Evolutionary conservation across 2,888 invertebrate genomes (phyloP).

Genomic region (Endotricha flammealis): DNA sequence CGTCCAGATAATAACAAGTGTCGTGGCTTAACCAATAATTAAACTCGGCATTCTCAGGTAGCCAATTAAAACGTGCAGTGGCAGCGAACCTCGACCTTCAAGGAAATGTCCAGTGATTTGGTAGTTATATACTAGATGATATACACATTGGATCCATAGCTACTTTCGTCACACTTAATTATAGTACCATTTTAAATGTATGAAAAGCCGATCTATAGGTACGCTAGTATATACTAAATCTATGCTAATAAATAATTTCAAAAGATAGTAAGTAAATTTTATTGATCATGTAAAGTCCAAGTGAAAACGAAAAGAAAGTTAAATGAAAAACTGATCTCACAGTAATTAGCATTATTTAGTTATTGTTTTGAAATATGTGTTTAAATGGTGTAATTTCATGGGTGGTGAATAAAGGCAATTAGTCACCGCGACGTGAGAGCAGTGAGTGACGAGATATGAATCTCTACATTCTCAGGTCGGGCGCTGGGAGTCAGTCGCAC

Average conservation of each 20-base stretch:
- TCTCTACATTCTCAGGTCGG: conserved; percentile 30
- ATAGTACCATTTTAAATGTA: no score
- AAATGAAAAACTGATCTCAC: conserved; percentile 13
- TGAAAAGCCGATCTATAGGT: no score
- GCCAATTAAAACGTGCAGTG: conserved; percentile 54
- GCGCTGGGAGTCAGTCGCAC: conserved; percentile 33
- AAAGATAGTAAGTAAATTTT: no score
- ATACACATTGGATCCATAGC: conserved; percentile 29
- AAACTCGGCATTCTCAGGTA: conserved; percentile 47
- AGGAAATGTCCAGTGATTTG: conserved; percentile 25
- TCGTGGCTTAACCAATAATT: conserved; percentile 42
- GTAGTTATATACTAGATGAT: conserved; percentile 28
- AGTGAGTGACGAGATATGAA: conserved; percentile 42
- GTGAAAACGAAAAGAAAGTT: conserved; percentile 9
- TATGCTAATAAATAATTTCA: conserved; percentile 5
- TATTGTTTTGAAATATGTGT: conserved; percentile 53
- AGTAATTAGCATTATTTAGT: conserved; percentile 32
- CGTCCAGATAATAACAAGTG: conserved; percentile 55
- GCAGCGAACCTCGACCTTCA: conserved; percentile 35
- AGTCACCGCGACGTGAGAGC: conserved; percentile 62
- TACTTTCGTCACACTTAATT: conserved; percentile 39
- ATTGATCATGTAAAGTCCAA: no score
- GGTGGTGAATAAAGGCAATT: conserved; percentile 56
- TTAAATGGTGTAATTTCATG: conserved; percentile 65
- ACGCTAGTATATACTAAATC: no score